Evolutionary conservation across 2,888 invertebrate genomes (phyloP), one percentile per base, ranked within the genome.

Genomic region (Tenthredo distinguenda): DNA sequence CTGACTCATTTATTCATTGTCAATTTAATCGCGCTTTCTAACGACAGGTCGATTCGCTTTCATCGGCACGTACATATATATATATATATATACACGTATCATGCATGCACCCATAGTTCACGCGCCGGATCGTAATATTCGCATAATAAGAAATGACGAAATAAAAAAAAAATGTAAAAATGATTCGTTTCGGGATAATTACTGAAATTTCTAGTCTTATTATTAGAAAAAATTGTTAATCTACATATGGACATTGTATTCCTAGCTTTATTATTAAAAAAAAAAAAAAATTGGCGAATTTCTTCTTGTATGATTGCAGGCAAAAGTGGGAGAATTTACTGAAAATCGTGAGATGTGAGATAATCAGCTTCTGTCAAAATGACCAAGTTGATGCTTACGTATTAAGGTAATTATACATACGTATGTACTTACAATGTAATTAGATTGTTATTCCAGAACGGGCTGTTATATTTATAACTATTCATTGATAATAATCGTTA

Each of bases 331-430:
- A 99, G 93, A 96, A 95, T 82, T 95, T 99, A 85, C 94, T 99
- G 94, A 97, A 98, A 94, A 96, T 97, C 87, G 99, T 99, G 40
- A 96, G 98, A 90, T 99, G 99, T 94, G 99, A 99, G 94, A 99
- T 99, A 88, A 98, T 99, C 93, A 99, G 99, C 94, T 97, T 96
- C 93, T 96, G 96, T 86, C 96, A 96, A 92, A 98, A 98, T 94
- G 97, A 98, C 89, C 96, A 97, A 93, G 97, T 99, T 91, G 99
- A 99, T 94, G 98, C 99, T 71, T 99, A 99, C 93, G 98, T 99
- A 40, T 95, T 99, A 86, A 99, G 99, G 99, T 99, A 94, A 96
- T 95, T 94, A 79, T 74, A 77, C n/a, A 81, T 40, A 50, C 55
- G 15, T 37, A 12, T 85, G 2, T 71, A 37, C 37, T 71, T 5